These are phyloP conservation scores for Regulus satrapa DNA, from an alignment of 2,113 vertebrate species.

Conservation along the genomic window DNA sequence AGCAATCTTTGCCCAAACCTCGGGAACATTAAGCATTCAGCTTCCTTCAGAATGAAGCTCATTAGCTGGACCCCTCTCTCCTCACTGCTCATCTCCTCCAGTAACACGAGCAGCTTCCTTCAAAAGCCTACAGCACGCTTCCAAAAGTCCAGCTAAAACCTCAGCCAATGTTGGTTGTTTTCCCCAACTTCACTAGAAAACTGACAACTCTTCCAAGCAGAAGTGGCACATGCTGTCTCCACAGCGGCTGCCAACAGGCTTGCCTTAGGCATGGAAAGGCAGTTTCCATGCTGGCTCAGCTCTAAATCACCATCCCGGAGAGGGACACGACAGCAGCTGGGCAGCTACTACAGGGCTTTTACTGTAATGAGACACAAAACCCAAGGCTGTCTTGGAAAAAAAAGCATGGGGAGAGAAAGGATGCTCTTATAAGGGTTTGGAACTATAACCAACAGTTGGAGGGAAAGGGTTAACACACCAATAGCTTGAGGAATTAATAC, in stretches of 20 bases:
- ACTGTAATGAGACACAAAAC: constrained; percentile 1
- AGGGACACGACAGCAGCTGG: neutral
- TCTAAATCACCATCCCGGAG: neutral
- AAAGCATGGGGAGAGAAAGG: neutral
- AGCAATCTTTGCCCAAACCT: neutral
- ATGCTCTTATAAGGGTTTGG: neutral
- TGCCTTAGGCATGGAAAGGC: neutral
- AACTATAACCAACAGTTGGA: neutral
- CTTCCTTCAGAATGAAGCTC: neutral
- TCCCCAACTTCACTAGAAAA: neutral
- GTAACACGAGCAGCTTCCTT: neutral
- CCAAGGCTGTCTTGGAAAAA: neutral
- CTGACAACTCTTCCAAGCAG: neutral
- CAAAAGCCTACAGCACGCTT: neutral
- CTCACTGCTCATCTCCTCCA: neutral
- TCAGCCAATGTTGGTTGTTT: neutral
- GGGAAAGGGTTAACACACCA: neutral
- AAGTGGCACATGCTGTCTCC: neutral
- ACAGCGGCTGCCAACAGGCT: neutral
- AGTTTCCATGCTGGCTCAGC: neutral
- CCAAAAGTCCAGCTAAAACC: neutral
- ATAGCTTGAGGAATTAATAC: neutral
- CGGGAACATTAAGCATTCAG: neutral
- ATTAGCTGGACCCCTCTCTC: neutral
- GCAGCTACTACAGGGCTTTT: constrained; percentile 5